Percentiles rank a stretch among this genome's conserved stretches.
Conservation (phyloP, 2,797 vertebrate species). For the Atherinosoma microstoma region DNA sequence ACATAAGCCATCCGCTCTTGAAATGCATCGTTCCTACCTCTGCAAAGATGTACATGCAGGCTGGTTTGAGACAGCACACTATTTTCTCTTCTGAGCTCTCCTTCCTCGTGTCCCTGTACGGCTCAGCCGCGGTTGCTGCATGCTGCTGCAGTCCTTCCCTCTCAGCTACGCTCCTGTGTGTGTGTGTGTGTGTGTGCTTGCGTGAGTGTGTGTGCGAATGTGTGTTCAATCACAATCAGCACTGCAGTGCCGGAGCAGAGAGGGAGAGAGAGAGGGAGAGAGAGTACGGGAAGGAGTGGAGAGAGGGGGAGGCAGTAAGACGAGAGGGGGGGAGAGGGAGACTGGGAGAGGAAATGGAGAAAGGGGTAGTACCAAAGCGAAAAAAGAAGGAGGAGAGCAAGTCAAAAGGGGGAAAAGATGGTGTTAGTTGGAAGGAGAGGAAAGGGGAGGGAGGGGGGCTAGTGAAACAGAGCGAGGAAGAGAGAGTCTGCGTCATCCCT, state of each 20-base stretch:
- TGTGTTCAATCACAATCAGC: conserved; percentile 82
- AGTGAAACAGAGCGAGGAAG: conserved; percentile 62
- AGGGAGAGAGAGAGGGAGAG: conserved; percentile 35
- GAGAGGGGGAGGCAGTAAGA: conserved; percentile 4
- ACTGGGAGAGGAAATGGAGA: conserved; percentile 61
- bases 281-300: conserved; percentile 15
- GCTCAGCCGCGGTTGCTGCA: conserved; percentile 75
- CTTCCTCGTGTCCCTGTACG: conserved; percentile 68
- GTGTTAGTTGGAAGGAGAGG: conserved; percentile 34
- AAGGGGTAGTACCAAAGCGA: conserved; percentile 56
- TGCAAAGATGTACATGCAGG: conserved; percentile 69
- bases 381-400: conserved; percentile 54
- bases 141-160: conserved; percentile 81
- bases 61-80: conserved; percentile 61
- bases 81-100: conserved; percentile 64
- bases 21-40: conserved; percentile 67
- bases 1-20: conserved; percentile 72
- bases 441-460: conserved; percentile 26
- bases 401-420: conserved; percentile 67
- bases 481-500: conserved; percentile 80
- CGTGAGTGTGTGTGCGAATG: conserved; percentile 48
- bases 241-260: conserved; percentile 84
- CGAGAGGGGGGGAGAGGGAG: conserved; percentile 27
- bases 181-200: conserved; percentile 39
- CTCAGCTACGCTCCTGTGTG: conserved; percentile 70